These are phyloP conservation scores for Hirundichthys speculiger DNA, from an alignment of 2,113 vertebrate genomes.

Conservation along the genomic window DNA sequence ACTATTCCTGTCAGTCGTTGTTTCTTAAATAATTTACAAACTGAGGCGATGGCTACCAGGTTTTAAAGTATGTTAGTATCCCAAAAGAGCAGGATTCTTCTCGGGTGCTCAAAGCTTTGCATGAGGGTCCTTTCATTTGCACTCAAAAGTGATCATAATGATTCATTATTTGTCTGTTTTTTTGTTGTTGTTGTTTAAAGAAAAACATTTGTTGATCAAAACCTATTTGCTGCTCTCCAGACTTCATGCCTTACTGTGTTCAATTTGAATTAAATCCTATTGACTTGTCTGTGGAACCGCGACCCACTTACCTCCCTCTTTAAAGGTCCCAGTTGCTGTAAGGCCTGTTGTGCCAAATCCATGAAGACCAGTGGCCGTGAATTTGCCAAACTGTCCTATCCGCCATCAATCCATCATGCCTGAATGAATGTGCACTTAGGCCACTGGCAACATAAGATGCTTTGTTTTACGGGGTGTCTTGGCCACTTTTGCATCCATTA, in stretches of 20 bases:
- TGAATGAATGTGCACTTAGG: constrained; percentile 24
- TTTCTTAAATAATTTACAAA: neutral
- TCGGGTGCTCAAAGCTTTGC: no score
- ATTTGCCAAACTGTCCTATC: constrained; percentile 48
- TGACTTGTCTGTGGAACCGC: constrained; percentile 33
- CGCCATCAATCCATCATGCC: constrained; percentile 25
- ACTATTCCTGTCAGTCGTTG: neutral
- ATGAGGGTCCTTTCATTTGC: no score
- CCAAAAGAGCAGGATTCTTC: no score
- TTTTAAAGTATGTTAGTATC: no score
- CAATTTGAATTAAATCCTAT: constrained; percentile 10
- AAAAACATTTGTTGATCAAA: constrained; percentile 1
- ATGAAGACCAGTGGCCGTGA: constrained; percentile 28
- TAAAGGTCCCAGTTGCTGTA: constrained; percentile 23
- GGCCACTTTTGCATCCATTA: constrained; percentile 36
- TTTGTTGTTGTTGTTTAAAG: no score
- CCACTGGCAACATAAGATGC: constrained; percentile 24
- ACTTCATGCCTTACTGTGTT: neutral
- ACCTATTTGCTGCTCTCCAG: constrained; percentile 1
- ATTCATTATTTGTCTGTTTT: neutral
- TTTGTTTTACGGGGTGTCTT: constrained; percentile 14
- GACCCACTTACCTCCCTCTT: constrained; percentile 65
- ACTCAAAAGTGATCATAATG: neutral
- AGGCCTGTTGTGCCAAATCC: constrained; percentile 56
- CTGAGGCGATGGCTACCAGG: no score